These are phyloP conservation scores for Propithecus coquereli DNA, from an alignment of 2,113 vertebrate species.

Conservation along the genomic window DNA sequence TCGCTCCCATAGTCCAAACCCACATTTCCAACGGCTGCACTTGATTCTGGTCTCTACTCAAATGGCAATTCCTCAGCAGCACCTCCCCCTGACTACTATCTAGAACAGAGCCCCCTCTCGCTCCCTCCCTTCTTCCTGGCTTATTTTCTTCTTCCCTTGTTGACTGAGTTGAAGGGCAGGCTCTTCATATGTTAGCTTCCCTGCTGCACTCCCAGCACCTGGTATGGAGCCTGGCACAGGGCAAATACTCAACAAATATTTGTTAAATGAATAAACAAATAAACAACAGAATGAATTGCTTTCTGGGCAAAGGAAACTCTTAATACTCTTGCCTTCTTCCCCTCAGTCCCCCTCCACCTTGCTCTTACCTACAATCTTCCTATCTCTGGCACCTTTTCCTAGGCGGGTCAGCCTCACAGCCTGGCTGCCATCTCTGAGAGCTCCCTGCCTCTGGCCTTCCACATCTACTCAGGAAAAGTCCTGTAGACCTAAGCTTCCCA, in stretches of 20 bases:
- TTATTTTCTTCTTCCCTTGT: not conserved
- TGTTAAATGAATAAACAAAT: not conserved
- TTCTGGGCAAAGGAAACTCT: not conserved
- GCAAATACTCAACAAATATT: not conserved
- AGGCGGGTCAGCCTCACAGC: not conserved
- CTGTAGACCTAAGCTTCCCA: not conserved
- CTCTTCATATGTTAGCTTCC: not conserved
- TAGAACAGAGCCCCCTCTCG: not conserved
- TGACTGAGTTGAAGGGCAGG: not conserved
- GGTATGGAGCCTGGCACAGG: not conserved
- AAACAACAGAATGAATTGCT: not conserved
- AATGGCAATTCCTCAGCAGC: not conserved
- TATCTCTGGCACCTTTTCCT: not conserved
- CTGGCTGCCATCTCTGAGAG: too few relatives aligned
- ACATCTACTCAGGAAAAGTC: not conserved
- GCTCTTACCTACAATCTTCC: not conserved
- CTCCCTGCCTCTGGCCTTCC: not conserved
- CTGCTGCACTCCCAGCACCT: too few relatives aligned
- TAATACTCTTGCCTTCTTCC: not conserved
- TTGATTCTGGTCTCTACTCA: not conserved
- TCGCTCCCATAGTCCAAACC: not conserved
- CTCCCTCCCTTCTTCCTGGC: not conserved
- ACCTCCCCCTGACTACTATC: not conserved
- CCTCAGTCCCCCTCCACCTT: not conserved
- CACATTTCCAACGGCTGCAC: not conserved